Base-by-base conservation (phyloP, 2,888 invertebrate species). In the Dolichomitus sp. region DNA sequence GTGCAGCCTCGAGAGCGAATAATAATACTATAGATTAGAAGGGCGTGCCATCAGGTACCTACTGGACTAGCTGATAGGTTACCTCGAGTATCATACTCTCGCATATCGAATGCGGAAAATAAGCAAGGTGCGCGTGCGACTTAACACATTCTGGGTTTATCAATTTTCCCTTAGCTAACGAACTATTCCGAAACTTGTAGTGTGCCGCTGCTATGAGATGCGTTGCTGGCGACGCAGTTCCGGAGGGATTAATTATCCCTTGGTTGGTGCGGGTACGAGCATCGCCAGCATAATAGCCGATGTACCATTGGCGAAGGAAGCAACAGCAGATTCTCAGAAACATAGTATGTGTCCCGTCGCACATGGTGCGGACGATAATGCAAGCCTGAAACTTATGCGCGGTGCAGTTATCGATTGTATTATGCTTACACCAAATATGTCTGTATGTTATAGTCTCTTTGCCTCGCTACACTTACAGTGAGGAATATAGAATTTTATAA, bases 221-320 rank as follows among this genome's bases (percentile, higher is more conserved):
- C 65, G 65, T 72, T 79, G 50, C 65, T 63, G 54, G 75, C 66
- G 65, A 17, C 59, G 69, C 59, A 69, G 63, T 74, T 78, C 79
- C 70, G 52, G 48, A 50, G 70, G 82, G 78, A 79, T 75, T 82
- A 82, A 82, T 82, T 79, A 75, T 79, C 79, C 65, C 63, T 75
- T 42, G 59, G 70, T 54, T 48, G 33, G 61, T 14, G 40, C 33
- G 17, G 17, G 30, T 59, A 70, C 57, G 33, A 66, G 75, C 65
- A 75, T 80, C 27, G 66, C 48, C 57, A 17, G 57, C 66, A 57
- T 14, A 42, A 27, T 19, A 27, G 19, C 73, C 23, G 27, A 40
- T 57, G 27, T 19, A 61, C 45, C 48, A 69, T 40, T 42, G 61
- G 37, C 23, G 37, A 45, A 80, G 23, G 54, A 40, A 7, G 45